Conservation (phyloP, 2,113 vertebrate genomes). For the Salvelinus alpinus region DNA sequence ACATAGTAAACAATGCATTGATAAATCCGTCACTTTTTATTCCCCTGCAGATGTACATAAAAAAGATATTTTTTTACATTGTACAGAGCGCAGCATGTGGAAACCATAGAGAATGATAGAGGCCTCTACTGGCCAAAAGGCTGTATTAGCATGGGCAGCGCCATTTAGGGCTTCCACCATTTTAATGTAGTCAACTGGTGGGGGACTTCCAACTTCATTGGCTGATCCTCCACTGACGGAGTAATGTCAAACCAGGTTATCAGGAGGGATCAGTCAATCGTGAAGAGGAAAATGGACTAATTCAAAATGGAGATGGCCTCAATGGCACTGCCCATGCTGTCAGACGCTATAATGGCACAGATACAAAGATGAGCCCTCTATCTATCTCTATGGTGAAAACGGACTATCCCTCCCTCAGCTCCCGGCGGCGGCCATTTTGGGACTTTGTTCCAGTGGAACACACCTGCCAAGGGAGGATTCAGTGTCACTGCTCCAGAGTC, state of each 20-base stretch:
- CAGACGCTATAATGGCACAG: no score
- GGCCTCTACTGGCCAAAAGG: no score
- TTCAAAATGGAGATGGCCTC: no score
- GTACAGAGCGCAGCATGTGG: conserved; percentile 51
- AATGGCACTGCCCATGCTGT: no score
- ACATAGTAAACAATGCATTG: conserved; percentile 63
- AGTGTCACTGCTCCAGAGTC: conserved; percentile 91
- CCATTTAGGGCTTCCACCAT: no score
- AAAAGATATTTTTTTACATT: conserved; percentile 69
- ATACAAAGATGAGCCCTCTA: no score
- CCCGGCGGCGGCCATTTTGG: conserved; percentile 25
- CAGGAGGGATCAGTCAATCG: no score
- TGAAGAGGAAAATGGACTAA: not conserved
- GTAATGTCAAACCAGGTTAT: no score
- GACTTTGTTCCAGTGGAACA: conserved; percentile 24
- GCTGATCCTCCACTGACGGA: no score
- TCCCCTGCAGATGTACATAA: conserved; percentile 62
- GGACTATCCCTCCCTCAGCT: not conserved
- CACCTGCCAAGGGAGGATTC: conserved; percentile 17
- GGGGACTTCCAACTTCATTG: no score
- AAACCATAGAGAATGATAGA: conserved; percentile 7
- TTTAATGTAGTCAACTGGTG: no score
- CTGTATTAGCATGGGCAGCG: no score
- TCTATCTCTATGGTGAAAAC: not conserved
- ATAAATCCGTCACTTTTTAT: conserved; percentile 44